Conservation (phyloP, 2,797 vertebrate genomes). For the Numenius phaeopus region DNA sequence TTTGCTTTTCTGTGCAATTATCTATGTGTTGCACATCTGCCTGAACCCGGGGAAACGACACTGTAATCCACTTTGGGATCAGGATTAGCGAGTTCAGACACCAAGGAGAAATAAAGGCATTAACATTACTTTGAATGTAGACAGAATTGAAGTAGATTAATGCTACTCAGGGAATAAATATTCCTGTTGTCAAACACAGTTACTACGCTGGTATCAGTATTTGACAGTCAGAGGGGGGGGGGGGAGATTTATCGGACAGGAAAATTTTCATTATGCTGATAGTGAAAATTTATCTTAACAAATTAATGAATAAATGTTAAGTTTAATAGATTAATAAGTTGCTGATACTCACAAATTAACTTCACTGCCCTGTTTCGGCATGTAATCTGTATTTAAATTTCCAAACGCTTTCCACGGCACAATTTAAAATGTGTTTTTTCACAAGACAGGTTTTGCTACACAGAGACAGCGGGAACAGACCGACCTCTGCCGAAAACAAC, state of each 20-base stretch:
- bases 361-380: background rate
- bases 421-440: background rate
- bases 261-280: background rate
- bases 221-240: background rate
- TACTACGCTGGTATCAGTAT: background rate
- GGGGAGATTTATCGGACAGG: background rate
- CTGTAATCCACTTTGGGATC: conserved; percentile 25
- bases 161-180: background rate
- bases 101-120: conserved; percentile 43
- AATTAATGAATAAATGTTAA: background rate
- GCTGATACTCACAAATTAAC: background rate
- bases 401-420: background rate
- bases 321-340: background rate
- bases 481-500: background rate
- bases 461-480: background rate
- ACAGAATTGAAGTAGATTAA: background rate
- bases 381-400: background rate
- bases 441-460: fast-evolving
- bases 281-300: background rate
- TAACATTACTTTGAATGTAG: background rate
- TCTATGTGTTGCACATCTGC: background rate
- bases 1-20: conserved; percentile 13
- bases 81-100: background rate
- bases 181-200: background rate
- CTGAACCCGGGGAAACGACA: background rate